Evolutionary conservation across 1,140 invertebrate species (phyloP).

Genomic region (Thaumatotibia leucotreta): DNA sequence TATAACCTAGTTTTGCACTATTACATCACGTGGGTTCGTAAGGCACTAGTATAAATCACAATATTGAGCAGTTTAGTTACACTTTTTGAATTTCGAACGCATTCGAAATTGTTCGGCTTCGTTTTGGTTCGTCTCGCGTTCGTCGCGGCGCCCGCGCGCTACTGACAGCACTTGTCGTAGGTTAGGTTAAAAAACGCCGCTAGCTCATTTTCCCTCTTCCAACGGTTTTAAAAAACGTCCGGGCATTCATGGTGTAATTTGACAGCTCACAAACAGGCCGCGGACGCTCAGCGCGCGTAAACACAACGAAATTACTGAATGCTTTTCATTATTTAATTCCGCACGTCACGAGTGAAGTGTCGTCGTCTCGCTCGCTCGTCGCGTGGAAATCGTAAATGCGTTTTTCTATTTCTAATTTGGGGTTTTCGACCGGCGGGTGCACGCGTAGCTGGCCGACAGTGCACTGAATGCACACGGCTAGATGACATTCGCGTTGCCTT

Average conservation of each 20-base stretch:
- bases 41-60: slow-evolving; percentile 69
- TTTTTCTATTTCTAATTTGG: slow-evolving; percentile 34
- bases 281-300: slow-evolving; percentile 49
- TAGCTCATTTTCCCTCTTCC: slow-evolving; percentile 61
- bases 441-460: slow-evolving; percentile 50
- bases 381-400: slow-evolving; percentile 36
- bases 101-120: slow-evolving; percentile 25
- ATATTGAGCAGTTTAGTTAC: slow-evolving; percentile 56
- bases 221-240: slow-evolving; percentile 34
- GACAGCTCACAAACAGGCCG: slow-evolving; percentile 50
- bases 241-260: slow-evolving; percentile 27
- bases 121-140: slow-evolving; percentile 26
- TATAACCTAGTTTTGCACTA: slow-evolving; percentile 57
- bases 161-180: slow-evolving; percentile 71
- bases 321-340: slow-evolving; percentile 73
- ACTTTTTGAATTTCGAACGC: slow-evolving; percentile 37
- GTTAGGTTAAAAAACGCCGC: slow-evolving; percentile 65
- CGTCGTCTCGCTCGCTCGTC: slow-evolving; percentile 53
- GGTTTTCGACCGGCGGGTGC: slow-evolving; percentile 26
- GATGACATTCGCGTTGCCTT: slow-evolving; percentile 68
- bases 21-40: slow-evolving; percentile 55
- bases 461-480: slow-evolving; percentile 50
- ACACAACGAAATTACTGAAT: slow-evolving; percentile 72
- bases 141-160: slow-evolving; percentile 66
- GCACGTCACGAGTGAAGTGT: slow-evolving; percentile 43